These are phyloP conservation scores for Caenorhabditis remanei DNA, from an alignment of 1,140 invertebrate species.

Conservation along the genomic window DNA sequence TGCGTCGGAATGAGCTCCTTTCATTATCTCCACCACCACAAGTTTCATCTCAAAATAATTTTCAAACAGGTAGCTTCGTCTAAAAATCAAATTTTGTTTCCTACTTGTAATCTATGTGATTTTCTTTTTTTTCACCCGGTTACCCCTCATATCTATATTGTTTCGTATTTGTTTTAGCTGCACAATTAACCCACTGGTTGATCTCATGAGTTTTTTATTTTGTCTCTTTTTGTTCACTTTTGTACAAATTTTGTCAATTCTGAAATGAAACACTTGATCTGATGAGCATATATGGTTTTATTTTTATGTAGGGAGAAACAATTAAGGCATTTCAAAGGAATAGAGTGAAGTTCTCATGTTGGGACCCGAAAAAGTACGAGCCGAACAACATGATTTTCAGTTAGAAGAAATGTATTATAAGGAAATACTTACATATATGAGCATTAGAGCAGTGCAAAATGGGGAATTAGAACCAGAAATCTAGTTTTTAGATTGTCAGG, in stretches of 20 bases:
- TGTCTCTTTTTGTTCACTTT: no score
- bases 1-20: slow-evolving; percentile 43
- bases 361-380: slow-evolving; percentile 2
- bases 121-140: background rate
- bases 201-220: background rate
- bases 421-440: no score
- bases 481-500: no score
- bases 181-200: background rate
- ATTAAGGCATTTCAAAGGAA: no score
- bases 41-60: background rate
- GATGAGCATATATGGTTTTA: no score
- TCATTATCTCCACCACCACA: background rate
- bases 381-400: background rate
- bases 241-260: no score
- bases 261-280: no score
- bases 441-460: no score
- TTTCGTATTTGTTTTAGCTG: background rate
- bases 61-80: background rate
- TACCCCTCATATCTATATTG: background rate
- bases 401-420: no score
- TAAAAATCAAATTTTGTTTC: background rate
- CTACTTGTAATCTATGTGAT: background rate
- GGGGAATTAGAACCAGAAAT: no score
- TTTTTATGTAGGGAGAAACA: no score
- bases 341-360: background rate